Evolutionary conservation across 2,113 vertebrate genomes (phyloP).

Genomic region (Clinocottus analis): DNA sequence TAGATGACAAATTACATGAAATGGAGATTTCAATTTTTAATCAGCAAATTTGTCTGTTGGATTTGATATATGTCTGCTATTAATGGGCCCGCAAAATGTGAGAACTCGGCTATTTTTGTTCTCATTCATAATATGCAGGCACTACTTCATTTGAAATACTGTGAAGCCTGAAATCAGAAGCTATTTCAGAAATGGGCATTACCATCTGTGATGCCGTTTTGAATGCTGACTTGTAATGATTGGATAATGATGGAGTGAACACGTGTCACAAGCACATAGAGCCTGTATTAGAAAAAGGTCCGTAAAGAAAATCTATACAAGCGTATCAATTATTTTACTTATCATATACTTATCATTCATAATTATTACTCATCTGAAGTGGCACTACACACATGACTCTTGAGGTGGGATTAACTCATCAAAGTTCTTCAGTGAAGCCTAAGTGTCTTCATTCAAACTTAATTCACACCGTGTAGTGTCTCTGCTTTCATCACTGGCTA

Average conservation of each 20-base stretch:
- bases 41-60: conserved; percentile 65
- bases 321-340: background rate
- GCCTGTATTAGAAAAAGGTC: background rate
- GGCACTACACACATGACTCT: background rate
- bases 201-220: conserved; percentile 10
- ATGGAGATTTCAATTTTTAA: conserved; percentile 74
- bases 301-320: background rate
- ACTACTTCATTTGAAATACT: conserved; percentile 33
- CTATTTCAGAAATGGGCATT: conserved; percentile 13
- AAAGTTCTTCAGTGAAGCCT: conserved; percentile 2
- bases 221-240: conserved; percentile 3
- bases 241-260: background rate
- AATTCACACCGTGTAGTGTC: background rate
- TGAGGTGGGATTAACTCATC: conserved; percentile 12
- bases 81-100: conserved; percentile 53
- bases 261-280: background rate
- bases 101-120: conserved; percentile 64
- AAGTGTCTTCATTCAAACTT: conserved; percentile 21
- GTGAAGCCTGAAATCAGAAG: conserved; percentile 9
- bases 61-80: conserved; percentile 39
- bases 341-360: conserved; percentile 23
- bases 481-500: background rate
- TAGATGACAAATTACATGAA: conserved; percentile 48
- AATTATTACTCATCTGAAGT: conserved; percentile 29
- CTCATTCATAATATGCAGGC: conserved; percentile 43